Evolutionary conservation across 2,797 vertebrate species (phyloP), one percentile per base, ranked within the genome.

Genomic region (Xyrichtys novacula): DNA sequence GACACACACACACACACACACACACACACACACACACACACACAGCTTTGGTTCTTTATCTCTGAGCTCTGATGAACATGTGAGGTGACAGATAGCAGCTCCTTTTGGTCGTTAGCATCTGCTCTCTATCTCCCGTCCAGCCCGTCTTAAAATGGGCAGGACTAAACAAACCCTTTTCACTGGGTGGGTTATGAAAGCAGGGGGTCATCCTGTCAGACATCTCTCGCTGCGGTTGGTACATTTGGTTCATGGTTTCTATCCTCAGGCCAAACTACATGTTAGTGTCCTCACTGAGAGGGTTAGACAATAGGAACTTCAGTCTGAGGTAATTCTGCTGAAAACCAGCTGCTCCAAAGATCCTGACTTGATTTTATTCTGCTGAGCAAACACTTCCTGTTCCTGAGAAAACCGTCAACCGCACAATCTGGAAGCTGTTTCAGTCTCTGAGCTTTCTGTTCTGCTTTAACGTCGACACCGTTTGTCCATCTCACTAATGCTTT

Each of bases 301-400:
- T 6, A 46, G 43, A 46, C 22, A 46, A 15, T 23, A 23, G 10
- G 19, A 23, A 44, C 20, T 6, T 16, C 44, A 26, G 23, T 22
- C 44, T 7, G n/a, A 40, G 25, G n/a, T 4, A 14, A 36, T 31
- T 22, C 19, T n/a, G 57, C 38, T 25, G 17, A 25, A 48, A 40
- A 68, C 57, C 16, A 52, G 23, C 31, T 9, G 16, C 7, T 60
- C 26, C 3, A 25, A 6, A 66, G 43, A 56, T 58, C 58, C 59
- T 68, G 69, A 85, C 56, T 67, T 71, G 73, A 29, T 46, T 39
- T 38, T 39, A 53, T 80, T 74, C 60, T 80, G 84, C 80, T 75
- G 48, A 69, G 61, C 83, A 70, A 74, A 55, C 79, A 81, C 71
- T 88, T 88, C 82, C 88, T 79, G 34, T 85, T 87, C 82, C 72